Evolutionary conservation across 2,113 vertebrate species (phyloP), one percentile per base, ranked within the genome.

Genomic region (Sceloporus tristichus): DNA sequence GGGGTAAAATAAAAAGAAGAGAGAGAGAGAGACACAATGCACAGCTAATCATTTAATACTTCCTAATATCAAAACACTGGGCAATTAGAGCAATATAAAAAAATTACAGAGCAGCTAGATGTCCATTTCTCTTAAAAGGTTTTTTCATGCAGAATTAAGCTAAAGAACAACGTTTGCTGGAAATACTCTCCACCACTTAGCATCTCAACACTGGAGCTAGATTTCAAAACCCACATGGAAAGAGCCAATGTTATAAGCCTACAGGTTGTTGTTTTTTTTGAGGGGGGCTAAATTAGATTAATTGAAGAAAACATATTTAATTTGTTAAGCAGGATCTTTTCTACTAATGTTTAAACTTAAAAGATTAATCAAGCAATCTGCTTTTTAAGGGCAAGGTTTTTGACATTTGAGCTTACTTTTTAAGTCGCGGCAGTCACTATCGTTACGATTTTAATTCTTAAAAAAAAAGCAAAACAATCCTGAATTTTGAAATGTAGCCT

Each of bases 401-500:
- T 96, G 95, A 95, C 90, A 7, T 91, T 89, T 96, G 97, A 96
- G 93, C 93, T 97, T 94, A 88, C 83, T 96, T 96, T 96, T 92
- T 90, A 96, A 97, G 3, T 93, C 95, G 96, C 96, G 96, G 96
- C 93, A 95, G 94, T 94, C 92, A 95, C 91, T 96, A 96, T 92
- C 88, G 86, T 97, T 97, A 97, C 92, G 91, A 89, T 96, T 94
- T 96, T 97, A 96, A 94, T 91, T 89, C 94, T 93, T 94, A 92
- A 95, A 95, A 92, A 95, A 94, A 70, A 18, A 23, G 27, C 5
- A 70, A 70, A 71, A 27, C 92, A 97, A 98, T 95, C 95, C 96
- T 97, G 98, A 99, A 99, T 98, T 99, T 99, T 99, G 98, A 99
- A 99, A 99, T 99, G 98, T 98, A 99, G 98, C 98, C 98, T 99